These are phyloP conservation scores for Podarcis siculus DNA, from an alignment of 2,797 vertebrate species.

Conservation along the genomic window DNA sequence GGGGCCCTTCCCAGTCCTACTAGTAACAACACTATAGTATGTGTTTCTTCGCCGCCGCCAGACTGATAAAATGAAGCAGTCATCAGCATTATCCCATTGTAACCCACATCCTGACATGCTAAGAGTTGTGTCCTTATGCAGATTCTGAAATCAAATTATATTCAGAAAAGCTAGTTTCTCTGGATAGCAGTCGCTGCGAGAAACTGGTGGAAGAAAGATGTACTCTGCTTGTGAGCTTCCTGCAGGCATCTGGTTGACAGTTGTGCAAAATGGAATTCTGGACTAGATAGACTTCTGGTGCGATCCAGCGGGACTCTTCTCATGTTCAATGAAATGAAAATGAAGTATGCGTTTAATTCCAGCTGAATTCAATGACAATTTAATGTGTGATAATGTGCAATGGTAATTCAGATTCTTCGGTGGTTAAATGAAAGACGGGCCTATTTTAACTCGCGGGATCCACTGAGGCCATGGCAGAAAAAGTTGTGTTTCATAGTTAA, in stretches of 20 bases:
- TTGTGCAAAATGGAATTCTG: background rate
- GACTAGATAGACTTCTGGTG: background rate
- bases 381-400: background rate
- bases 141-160: fast-evolving
- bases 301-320: background rate
- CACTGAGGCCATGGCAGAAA: background rate
- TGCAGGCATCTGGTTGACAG: background rate
- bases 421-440: background rate
- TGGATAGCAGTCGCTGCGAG: background rate
- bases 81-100: background rate
- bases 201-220: background rate
- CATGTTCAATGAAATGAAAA: background rate
- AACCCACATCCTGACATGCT: background rate
- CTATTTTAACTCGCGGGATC: background rate
- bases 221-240: background rate
- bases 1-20: background rate
- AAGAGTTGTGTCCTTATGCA: background rate
- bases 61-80: background rate
- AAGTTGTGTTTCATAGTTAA: constrained; percentile 30
- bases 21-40: background rate
- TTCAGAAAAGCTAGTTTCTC: background rate
- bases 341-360: background rate
- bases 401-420: background rate
- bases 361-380: fast-evolving
- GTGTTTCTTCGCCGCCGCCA: background rate